phyloP scores from a whole-genome alignment of 1,140 invertebrate genomes.

The Drosophila pandora region DNA sequence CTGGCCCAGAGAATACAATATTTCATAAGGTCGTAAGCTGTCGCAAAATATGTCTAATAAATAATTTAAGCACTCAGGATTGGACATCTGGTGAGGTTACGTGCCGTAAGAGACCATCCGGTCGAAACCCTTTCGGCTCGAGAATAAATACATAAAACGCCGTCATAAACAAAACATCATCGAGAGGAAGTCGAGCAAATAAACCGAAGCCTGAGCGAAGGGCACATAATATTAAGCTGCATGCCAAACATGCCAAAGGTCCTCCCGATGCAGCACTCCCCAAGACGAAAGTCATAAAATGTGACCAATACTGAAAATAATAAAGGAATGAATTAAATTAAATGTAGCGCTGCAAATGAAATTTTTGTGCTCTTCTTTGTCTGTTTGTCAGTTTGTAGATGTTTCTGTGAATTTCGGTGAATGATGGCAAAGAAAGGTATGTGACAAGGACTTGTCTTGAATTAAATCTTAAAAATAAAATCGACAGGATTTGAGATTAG shows the following conservation, averaged over 20 bases:
- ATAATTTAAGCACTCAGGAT: constrained; percentile 72
- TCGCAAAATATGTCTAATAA: constrained; percentile 76
- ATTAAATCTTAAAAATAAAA: too few species aligned
- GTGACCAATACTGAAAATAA: constrained; percentile 75
- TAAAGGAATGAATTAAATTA: constrained; percentile 54
- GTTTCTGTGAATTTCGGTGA: not conserved
- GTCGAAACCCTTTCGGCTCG: constrained; percentile 52
- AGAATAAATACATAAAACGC: constrained; percentile 72
- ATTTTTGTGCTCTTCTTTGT: constrained; percentile 22
- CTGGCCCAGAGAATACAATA: constrained; percentile 57
- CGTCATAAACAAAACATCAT: constrained; percentile 53
- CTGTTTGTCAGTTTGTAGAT: constrained; percentile 2
- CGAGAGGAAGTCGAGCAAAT: constrained; percentile 36
- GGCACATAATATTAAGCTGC: constrained; percentile 69
- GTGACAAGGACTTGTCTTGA: not conserved
- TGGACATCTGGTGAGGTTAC: constrained; percentile 42
- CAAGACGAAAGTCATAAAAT: constrained; percentile 63
- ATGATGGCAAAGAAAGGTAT: not conserved
- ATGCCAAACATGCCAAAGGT: constrained; percentile 63
- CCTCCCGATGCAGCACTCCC: not conserved
- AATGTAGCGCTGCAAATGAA: constrained; percentile 40
- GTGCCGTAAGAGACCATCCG: constrained; percentile 15
- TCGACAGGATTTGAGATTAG: too few species aligned
- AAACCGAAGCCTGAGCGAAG: constrained; percentile 23
- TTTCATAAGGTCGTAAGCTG: constrained; percentile 65